Percentiles rank a stretch among this genome's conserved stretches.
Conservation (phyloP, 2,113 vertebrate genomes). For the Gulo gulo region DNA sequence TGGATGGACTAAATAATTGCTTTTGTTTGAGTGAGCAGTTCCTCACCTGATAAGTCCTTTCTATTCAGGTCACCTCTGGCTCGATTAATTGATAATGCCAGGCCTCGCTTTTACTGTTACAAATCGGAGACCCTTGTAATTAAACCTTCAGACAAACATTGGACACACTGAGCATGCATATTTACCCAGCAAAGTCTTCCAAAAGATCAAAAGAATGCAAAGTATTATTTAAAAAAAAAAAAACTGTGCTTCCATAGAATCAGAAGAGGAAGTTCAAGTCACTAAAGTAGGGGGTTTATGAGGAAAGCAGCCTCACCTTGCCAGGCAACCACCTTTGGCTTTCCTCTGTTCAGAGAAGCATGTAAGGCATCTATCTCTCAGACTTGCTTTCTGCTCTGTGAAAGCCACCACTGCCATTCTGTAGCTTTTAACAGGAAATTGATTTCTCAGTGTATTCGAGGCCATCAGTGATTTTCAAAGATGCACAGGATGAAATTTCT, state of each 20-base stretch:
- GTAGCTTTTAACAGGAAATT: background rate
- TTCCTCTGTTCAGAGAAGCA: background rate
- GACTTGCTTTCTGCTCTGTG: background rate
- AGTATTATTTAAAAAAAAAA: background rate
- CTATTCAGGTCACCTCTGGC: background rate
- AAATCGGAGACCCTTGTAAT: slow-evolving; percentile 60
- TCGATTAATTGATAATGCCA: slow-evolving; percentile 59
- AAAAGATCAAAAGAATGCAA: slow-evolving; percentile 58
- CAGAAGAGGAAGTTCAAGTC: slow-evolving; percentile 18
- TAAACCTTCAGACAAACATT: slow-evolving; percentile 68
- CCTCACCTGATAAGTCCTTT: background rate
- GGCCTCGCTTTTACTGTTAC: slow-evolving; percentile 54
- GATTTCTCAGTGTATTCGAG: background rate
- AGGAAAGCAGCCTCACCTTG: background rate
- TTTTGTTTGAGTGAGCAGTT: background rate
- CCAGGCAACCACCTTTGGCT: background rate
- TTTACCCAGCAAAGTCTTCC: slow-evolving; percentile 32
- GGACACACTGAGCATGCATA: slow-evolving; percentile 65
- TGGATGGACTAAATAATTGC: slow-evolving; percentile 43
- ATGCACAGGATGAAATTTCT: background rate
- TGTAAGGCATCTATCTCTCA: background rate
- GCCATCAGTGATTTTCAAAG: background rate
- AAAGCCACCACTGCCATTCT: background rate
- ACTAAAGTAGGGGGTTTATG: background rate
- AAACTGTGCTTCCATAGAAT: background rate